Evolutionary conservation across 2,797 vertebrate species (phyloP), one percentile per base, ranked within the genome.

Genomic region (Siniperca scherzeri): DNA sequence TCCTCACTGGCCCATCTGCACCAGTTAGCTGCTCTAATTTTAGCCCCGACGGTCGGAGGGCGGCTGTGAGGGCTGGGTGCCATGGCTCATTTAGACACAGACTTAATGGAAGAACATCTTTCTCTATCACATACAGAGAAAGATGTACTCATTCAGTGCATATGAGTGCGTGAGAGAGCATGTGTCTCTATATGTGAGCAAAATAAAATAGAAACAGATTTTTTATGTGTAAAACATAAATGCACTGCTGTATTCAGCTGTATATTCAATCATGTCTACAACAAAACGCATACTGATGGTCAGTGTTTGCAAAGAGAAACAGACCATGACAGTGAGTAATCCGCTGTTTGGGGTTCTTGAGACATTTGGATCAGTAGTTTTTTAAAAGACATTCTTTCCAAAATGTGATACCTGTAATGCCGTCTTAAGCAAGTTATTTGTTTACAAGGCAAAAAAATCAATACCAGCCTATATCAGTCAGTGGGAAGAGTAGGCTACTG

Each of bases 21-120:
- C 81, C 91, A 92, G 91, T 92, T 92, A 92, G 90, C 61, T 17
- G 70, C 88, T 89, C 94, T 96, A 96, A 96, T 94, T 96, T 96
- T 95, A 96, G 94, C 89, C 80, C 71, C 71, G 50, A 76, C 69
- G 65, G 90, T 86, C 83, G 55, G 80, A 86, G 86, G 89, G 87
- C 70, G 74, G 88, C 85, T 86, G 91, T 88, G 89, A 89, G 89
- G 82, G 76, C 81, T 9, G 82, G 70, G 89, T 87, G 92, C 90
- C 89, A 87, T 89, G 94, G 87, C 93, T 95, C 93, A 94, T 95
- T 93, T 91, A 91, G 92, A 93, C 92, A 87, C 88, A 61, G 72
- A 67, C 88, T 78, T 95, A 95, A 96, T 96, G 91, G 89, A 91
- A 82, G 90, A 91, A 89, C 88, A 91, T 94, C 89, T 90, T 89